phyloP scores from a whole-genome alignment of 1,140 invertebrate genomes.

The Rhizoglyphus robini region DNA sequence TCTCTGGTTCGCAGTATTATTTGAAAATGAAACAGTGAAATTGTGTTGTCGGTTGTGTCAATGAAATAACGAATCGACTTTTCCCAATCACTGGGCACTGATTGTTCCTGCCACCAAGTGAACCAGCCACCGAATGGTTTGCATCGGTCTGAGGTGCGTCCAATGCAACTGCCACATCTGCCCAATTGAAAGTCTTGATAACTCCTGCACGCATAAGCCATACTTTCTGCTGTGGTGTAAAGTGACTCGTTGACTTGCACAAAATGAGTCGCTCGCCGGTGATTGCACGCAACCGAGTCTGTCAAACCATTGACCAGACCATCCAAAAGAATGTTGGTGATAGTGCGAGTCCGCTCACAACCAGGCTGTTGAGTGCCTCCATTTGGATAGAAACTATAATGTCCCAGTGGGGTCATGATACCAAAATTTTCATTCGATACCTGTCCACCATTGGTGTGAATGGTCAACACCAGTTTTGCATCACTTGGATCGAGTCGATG shows the following conservation, averaged over 20 bases:
- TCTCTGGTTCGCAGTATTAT: background rate
- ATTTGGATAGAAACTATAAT: slow-evolving; percentile 7
- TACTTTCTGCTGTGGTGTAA: background rate
- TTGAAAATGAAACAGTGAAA: background rate
- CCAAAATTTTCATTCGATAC: background rate
- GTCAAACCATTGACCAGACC: background rate
- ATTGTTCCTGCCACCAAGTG: background rate
- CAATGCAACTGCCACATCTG: slow-evolving; percentile 38
- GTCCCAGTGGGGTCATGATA: background rate
- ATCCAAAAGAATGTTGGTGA: background rate
- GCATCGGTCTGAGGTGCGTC: background rate
- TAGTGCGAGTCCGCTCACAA: background rate
- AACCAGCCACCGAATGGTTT: slow-evolving; percentile 10
- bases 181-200: slow-evolving; percentile 30
- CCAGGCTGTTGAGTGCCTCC: background rate
- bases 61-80: background rate
- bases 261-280: background rate
- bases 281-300: background rate
- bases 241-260: background rate
- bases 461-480: slow-evolving; percentile 62
- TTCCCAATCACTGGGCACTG: background rate
- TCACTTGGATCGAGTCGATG: slow-evolving; percentile 64
- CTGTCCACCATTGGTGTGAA: slow-evolving; percentile 46
- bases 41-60: background rate
- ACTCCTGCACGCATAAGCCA: background rate